Evolutionary conservation across 2,888 invertebrate species (phyloP).

Genomic region (Plagiodera versicolora): DNA sequence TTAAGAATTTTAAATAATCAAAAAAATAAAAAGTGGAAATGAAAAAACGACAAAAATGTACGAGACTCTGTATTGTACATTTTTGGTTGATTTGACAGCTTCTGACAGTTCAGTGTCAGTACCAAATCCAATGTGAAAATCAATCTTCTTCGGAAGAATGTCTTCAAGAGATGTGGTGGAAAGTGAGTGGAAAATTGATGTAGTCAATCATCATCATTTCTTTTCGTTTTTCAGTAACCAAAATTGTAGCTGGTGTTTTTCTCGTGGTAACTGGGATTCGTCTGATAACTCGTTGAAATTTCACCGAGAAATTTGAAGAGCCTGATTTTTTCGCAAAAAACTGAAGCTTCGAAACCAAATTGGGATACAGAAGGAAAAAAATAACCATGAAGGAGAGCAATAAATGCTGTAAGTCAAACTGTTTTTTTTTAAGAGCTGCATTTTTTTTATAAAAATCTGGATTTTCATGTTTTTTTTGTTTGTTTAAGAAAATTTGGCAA

Average conservation of each 20-base stretch:
- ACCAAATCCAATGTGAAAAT: not conserved
- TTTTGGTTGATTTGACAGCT: not conserved
- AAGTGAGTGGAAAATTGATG: not conserved
- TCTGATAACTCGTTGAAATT: not conserved
- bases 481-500: no score
- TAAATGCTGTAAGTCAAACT: not conserved
- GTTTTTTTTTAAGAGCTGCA: not conserved
- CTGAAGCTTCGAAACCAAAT: no score
- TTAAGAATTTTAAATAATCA: no score
- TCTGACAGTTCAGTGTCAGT: not conserved
- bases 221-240: not conserved
- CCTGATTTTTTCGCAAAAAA: no score
- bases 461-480: no score
- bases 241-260: not conserved
- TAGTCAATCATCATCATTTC: not conserved
- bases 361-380: not conserved
- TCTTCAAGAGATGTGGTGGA: not conserved
- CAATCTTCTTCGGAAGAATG: not conserved
- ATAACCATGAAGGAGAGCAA: slow-evolving; percentile 1
- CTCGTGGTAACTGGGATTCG: not conserved
- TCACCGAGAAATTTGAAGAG: no score
- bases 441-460: no score
- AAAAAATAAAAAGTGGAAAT: no score
- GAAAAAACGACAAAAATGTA: no score
- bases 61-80: no score